phyloP scores from a whole-genome alignment of 2,113 vertebrate genomes.

The Aldabrachelys gigantea region DNA sequence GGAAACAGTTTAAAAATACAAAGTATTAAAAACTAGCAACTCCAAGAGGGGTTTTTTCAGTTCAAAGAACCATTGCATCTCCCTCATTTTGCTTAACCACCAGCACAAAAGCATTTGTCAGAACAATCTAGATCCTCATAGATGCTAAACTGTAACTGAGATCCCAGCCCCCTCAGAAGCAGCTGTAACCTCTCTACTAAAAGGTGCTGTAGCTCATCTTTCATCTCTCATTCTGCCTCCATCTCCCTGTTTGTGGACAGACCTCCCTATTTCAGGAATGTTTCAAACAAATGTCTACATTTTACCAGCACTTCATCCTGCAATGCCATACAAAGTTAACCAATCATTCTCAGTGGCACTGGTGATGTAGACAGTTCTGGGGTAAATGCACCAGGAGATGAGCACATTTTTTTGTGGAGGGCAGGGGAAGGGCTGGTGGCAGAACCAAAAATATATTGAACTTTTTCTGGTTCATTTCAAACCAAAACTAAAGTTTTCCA shows the following conservation, averaged over 20 bases:
- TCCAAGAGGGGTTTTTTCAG: neutral
- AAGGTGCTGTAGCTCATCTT: neutral
- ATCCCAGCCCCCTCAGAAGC: neutral
- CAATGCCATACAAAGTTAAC: neutral
- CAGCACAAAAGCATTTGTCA: neutral
- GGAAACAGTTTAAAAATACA: neutral
- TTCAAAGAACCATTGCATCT: neutral
- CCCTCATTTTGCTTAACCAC: neutral
- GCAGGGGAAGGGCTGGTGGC: neutral
- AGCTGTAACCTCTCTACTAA: neutral
- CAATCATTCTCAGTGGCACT: neutral
- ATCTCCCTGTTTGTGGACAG: neutral
- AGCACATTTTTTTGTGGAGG: neutral
- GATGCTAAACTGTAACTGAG: neutral
- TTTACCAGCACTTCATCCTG: neutral
- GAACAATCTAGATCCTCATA: accelerated
- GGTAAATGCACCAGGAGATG: neutral
- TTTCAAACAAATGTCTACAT: neutral
- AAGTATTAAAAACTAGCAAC: neutral
- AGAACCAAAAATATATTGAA: neutral
- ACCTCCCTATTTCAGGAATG: conserved; percentile 50
- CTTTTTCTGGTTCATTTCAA: too few relatives aligned
- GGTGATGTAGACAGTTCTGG: accelerated
- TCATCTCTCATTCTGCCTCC: neutral
- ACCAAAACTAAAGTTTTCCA: neutral